These are phyloP conservation scores for Aulostomus chinensis DNA, from an alignment of 2,797 vertebrate species.

Conservation along the genomic window DNA sequence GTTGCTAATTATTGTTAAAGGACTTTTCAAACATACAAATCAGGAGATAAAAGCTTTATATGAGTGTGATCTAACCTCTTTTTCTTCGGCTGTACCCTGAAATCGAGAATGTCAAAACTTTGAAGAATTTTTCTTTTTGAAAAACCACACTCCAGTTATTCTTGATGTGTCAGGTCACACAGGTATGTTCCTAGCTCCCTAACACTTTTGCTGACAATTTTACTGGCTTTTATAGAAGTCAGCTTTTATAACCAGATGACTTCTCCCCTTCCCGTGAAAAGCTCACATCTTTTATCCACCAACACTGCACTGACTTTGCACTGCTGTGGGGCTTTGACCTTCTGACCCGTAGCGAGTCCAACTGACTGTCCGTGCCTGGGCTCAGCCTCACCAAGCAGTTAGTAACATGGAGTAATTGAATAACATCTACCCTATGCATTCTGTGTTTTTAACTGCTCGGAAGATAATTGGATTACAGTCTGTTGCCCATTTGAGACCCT, in stretches of 20 bases:
- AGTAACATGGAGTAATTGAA: neutral
- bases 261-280: neutral
- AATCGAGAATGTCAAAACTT: too few species aligned
- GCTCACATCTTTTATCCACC: neutral
- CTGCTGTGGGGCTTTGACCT: neutral
- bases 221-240: too few species aligned
- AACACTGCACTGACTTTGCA: neutral
- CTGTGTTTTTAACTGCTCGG: neutral
- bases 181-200: too few species aligned
- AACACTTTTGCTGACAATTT: too few species aligned
- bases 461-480: neutral
- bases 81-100: too few species aligned
- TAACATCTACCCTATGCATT: neutral
- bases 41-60: slow-evolving; percentile 10
- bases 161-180: too few species aligned
- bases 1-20: slow-evolving; percentile 27
- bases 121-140: too few species aligned
- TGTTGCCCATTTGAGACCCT: too few species aligned
- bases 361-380: neutral
- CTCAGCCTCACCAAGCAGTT: neutral
- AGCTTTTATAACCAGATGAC: too few species aligned
- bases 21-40: slow-evolving; percentile 32
- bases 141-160: too few species aligned
- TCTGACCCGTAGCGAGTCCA: neutral
- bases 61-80: slow-evolving; percentile 19